Evolutionary conservation across 1,140 invertebrate species (phyloP).

Genomic region (Brachionus rubens): DNA sequence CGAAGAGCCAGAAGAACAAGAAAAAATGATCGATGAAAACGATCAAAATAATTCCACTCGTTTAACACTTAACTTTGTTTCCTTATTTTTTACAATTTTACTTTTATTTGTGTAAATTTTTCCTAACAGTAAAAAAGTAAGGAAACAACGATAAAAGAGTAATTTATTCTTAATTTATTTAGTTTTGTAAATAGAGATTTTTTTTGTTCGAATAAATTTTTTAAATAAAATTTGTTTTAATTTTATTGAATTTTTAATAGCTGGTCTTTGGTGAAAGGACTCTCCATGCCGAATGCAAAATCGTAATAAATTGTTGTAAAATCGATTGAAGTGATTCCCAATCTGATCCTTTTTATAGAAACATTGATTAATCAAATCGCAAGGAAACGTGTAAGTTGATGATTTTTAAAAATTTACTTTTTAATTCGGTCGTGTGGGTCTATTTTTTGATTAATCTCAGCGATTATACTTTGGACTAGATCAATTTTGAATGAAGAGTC

Average conservation of each 20-base stretch:
- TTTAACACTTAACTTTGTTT: no score
- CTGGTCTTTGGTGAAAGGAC: slow-evolving; percentile 26
- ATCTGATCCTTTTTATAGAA: slow-evolving; percentile 15
- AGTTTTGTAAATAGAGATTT: no score
- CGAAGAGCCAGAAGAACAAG: no score
- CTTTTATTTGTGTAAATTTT: no score
- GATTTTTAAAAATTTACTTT: not conserved
- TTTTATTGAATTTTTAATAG: not conserved
- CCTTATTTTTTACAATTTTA: no score
- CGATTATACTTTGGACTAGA: not conserved
- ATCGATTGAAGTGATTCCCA: slow-evolving; percentile 10
- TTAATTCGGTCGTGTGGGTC: not conserved
- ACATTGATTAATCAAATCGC: not conserved
- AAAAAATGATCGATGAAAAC: no score
- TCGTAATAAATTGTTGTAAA: slow-evolving; percentile 43
- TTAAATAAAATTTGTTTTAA: not conserved
- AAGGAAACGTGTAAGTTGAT: no score
- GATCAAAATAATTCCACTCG: no score
- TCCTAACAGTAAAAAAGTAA: no score
- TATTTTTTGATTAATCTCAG: not conserved
- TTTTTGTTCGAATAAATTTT: not conserved
- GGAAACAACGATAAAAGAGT: no score
- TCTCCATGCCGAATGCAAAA: slow-evolving; percentile 9
- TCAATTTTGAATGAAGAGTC: not conserved
- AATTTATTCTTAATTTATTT: no score